Evolutionary conservation across 2,797 vertebrate species (phyloP).

Genomic region (Alcedo quadribrachys): DNA sequence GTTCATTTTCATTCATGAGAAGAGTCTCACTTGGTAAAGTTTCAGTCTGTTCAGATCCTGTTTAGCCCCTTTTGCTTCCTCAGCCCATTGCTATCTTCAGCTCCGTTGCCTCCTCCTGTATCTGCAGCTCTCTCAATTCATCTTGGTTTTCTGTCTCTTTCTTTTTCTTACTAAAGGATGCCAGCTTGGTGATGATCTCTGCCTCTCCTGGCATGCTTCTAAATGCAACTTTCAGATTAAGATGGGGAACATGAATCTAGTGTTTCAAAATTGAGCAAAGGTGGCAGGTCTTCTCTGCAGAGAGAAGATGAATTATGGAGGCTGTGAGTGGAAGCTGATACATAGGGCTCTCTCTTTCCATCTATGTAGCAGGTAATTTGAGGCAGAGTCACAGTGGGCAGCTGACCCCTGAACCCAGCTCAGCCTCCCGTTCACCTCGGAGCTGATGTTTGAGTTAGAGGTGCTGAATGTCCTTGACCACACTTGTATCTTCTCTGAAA

Average conservation of each 20-base stretch:
- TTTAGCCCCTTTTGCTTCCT: neutral
- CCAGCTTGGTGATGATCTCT: neutral
- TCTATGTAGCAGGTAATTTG: neutral
- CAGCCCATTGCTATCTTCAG: neutral
- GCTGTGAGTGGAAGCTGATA: neutral
- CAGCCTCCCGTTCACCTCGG: neutral
- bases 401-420: neutral
- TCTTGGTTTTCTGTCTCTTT: neutral
- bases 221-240: neutral
- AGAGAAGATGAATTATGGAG: accelerated
- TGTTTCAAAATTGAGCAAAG: neutral
- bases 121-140: neutral
- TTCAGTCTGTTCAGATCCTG: neutral
- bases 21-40: neutral
- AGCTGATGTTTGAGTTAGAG: neutral
- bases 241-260: neutral
- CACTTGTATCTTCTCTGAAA: neutral
- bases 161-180: neutral
- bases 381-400: neutral
- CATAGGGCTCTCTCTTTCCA: neutral
- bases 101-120: neutral
- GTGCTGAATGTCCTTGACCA: neutral
- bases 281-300: neutral
- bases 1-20: neutral
- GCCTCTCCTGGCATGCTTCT: neutral